These are phyloP conservation scores for Strongylocentrotus purpuratus DNA, from an alignment of 35 echinoderm and acorn worm genomes.

Conservation along the genomic window DNA sequence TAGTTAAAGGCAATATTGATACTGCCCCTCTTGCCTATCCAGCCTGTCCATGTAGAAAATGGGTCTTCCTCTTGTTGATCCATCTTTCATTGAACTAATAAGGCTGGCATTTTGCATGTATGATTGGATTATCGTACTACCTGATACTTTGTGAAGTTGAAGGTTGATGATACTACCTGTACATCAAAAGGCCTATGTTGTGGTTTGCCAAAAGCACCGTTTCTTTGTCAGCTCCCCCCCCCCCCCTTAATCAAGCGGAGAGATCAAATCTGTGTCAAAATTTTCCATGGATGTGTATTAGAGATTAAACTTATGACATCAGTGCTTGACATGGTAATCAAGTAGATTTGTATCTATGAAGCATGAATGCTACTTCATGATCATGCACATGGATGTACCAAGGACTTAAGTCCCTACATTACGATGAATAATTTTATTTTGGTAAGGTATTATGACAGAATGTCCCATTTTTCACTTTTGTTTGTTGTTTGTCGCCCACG, in stretches of 20 bases:
- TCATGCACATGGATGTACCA: background rate
- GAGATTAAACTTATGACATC: background rate
- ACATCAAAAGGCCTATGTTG: background rate
- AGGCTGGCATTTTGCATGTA: background rate
- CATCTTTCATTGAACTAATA: background rate
- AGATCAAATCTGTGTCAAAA: background rate
- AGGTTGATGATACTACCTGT: background rate
- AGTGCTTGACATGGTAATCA: background rate
- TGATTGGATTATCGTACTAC: background rate
- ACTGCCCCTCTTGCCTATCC: background rate
- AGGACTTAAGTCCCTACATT: too few relatives aligned
- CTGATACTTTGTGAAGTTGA: background rate
- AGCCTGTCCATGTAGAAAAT: background rate
- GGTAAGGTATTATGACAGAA: background rate
- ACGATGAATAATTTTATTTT: background rate
- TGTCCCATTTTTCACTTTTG: background rate
- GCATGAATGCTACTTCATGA: background rate
- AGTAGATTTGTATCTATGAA: too few relatives aligned
- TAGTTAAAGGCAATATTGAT: conserved; percentile 13
- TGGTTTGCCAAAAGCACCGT: background rate
- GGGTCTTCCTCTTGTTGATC: background rate
- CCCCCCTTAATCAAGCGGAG: background rate
- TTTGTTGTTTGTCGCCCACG: background rate
- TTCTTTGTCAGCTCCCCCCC: background rate
- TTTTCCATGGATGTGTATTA: background rate